Percentiles rank a stretch among this genome's conserved stretches.
Evolutionary conservation across 2,797 vertebrate genomes (phyloP).

Genomic region (Bradypus variegatus): DNA sequence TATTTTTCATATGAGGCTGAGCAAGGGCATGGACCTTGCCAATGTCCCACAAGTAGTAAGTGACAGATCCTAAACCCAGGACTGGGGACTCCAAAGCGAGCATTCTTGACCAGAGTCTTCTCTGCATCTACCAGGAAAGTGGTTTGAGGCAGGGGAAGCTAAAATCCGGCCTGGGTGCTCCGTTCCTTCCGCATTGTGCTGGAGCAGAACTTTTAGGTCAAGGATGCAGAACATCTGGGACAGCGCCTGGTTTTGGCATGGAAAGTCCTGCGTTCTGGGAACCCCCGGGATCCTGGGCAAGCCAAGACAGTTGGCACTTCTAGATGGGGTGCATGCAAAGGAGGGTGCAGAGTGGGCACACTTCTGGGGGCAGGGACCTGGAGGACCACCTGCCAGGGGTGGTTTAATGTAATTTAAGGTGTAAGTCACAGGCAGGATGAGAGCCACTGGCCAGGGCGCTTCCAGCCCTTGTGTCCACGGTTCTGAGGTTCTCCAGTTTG

Average conservation of each 20-base stretch:
- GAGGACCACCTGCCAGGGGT: accelerated
- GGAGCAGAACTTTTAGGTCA: not conserved
- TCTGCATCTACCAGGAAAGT: not conserved
- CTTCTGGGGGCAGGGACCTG: not conserved
- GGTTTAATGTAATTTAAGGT: not conserved
- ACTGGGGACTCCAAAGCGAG: not conserved
- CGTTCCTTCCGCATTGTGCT: accelerated
- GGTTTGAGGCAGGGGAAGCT: not conserved
- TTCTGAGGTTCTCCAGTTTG: not conserved
- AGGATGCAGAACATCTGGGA: not conserved
- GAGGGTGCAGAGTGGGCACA: accelerated
- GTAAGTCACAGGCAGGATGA: not conserved
- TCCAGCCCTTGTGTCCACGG: accelerated
- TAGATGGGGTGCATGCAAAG: not conserved
- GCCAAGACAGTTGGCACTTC: accelerated
- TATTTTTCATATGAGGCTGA: accelerated
- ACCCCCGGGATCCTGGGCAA: not conserved
- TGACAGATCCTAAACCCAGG: not conserved
- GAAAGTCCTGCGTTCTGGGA: not conserved
- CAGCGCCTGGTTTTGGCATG: not conserved
- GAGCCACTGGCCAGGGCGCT: no score
- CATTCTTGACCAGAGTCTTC: not conserved
- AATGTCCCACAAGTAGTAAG: not conserved
- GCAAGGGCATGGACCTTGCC: not conserved
- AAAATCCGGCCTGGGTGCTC: not conserved